Evolutionary conservation across 1,140 invertebrate species (phyloP).

Genomic region (Aphelenchoides fujianensis): DNA sequence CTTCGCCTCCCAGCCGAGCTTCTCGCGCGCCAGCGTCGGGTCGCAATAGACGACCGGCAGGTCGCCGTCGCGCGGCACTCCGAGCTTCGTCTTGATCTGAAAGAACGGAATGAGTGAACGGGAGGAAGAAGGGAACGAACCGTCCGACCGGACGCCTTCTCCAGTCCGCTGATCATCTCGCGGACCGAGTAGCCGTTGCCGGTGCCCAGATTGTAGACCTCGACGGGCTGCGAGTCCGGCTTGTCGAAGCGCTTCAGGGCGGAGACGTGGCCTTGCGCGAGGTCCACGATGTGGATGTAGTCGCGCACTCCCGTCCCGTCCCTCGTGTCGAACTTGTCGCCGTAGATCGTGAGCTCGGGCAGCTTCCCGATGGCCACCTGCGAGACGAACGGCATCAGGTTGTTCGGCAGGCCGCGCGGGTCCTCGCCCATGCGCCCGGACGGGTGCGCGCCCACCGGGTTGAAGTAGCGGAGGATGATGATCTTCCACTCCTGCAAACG

Average conservation of each 20-base stretch:
- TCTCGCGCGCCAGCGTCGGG: constrained; percentile 63
- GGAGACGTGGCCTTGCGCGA: constrained; percentile 80
- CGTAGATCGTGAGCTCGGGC: constrained; percentile 78
- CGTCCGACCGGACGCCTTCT: constrained; percentile 65
- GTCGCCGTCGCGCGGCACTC: constrained; percentile 64
- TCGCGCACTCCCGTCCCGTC: constrained; percentile 97
- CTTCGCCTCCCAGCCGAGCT: constrained; percentile 65
- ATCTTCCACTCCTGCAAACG: constrained; percentile 90
- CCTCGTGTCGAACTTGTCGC: constrained; percentile 84
- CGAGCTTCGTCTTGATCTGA: constrained; percentile 64
- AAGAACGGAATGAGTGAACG: constrained; percentile 22
- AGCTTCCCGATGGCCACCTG: constrained; percentile 89
- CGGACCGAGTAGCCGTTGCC: constrained; percentile 88
- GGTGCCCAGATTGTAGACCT: constrained; percentile 90
- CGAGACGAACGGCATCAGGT: constrained; percentile 91
- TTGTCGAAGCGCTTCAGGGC: constrained; percentile 53
- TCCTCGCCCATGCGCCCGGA: constrained; percentile 92
- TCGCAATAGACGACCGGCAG: constrained; percentile 65
- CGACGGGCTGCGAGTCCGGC: constrained; percentile 52
- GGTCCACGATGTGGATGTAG: constrained; percentile 94
- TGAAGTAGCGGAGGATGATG: constrained; percentile 90
- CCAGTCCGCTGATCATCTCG: constrained; percentile 67
- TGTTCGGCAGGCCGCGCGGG: constrained; percentile 89
- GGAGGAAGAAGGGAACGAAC: constrained; percentile 49
- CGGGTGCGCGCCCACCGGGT: constrained; percentile 93